Evolutionary conservation across 2,113 vertebrate genomes (phyloP).

Genomic region (Falcunculus frontatus): DNA sequence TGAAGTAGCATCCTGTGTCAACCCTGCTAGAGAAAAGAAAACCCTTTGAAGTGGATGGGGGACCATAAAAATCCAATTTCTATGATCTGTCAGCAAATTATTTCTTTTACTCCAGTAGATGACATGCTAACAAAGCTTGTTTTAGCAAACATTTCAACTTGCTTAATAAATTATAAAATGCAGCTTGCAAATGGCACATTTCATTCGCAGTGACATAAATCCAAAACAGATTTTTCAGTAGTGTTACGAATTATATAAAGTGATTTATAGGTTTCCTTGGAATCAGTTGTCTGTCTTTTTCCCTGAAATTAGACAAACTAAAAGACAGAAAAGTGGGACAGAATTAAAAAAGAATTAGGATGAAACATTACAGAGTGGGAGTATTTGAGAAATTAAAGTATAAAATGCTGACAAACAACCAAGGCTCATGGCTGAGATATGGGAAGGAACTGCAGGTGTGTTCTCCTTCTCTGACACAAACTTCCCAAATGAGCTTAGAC

Average conservation of each 20-base stretch:
- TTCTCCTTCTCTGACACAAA: background rate
- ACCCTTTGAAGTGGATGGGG: background rate
- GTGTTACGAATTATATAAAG: background rate
- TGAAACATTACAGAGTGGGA: background rate
- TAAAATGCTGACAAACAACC: background rate
- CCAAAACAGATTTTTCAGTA: slow-evolving; percentile 13
- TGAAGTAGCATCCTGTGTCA: background rate
- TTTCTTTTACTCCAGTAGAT: background rate
- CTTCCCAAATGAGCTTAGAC: background rate
- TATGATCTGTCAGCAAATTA: background rate
- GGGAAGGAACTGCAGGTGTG: background rate
- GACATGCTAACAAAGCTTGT: background rate
- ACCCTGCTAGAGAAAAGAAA: background rate
- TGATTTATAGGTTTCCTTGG: slow-evolving; percentile 30
- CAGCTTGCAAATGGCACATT: background rate
- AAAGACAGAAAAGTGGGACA: slow-evolving; percentile 27
- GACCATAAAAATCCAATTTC: background rate
- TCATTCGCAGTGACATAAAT: background rate
- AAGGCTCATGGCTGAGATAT: background rate
- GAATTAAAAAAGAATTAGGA: background rate
- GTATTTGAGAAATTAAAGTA: background rate
- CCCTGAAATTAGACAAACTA: background rate
- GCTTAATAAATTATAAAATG: slow-evolving; percentile 35
- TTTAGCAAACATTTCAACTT: slow-evolving; percentile 20
- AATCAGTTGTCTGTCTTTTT: background rate